Conservation (phyloP, 2,888 invertebrate species). For the Agonopterix heracliana region DNA sequence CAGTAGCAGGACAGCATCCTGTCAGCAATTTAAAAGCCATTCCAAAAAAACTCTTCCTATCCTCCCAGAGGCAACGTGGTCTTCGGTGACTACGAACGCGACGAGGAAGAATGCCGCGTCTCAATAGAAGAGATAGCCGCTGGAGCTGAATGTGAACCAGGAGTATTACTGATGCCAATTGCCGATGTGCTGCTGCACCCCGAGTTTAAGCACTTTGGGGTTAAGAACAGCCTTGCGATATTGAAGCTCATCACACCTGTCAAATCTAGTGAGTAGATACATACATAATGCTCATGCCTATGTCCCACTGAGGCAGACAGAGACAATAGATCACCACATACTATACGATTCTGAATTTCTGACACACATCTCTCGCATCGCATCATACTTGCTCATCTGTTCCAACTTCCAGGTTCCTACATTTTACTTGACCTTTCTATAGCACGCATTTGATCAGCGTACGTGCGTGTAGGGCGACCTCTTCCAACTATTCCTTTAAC, state of each 20-base stretch:
- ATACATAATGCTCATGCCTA: too few species aligned
- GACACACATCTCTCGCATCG: neutral
- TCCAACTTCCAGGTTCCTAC: too few species aligned
- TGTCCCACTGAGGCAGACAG: neutral
- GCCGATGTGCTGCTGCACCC: constrained; percentile 61
- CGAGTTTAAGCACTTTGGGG: constrained; percentile 57
- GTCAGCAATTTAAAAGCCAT: too few species aligned
- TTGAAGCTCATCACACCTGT: constrained; percentile 47
- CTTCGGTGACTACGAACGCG: constrained; percentile 59
- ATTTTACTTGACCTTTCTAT: too few species aligned
- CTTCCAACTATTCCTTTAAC: too few species aligned
- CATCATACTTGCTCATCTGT: neutral
- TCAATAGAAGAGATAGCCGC: constrained; percentile 28
- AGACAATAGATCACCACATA: neutral
- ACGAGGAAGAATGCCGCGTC: constrained; percentile 49
- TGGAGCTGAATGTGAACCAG: constrained; percentile 45
- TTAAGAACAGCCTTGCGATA: constrained; percentile 46
- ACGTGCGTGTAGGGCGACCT: too few species aligned
- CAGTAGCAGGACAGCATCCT: too few species aligned
- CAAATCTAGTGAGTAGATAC: constrained; percentile 47
- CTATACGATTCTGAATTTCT: neutral
- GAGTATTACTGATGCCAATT: constrained; percentile 53
- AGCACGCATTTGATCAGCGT: too few species aligned
- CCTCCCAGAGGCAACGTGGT: constrained; percentile 50
- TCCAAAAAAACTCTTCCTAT: neutral